A percentile compares a stretch with the other conserved stretches of the same genome.
Conservation (phyloP, 1,140 invertebrate species). For the Calycopis cecrops region DNA sequence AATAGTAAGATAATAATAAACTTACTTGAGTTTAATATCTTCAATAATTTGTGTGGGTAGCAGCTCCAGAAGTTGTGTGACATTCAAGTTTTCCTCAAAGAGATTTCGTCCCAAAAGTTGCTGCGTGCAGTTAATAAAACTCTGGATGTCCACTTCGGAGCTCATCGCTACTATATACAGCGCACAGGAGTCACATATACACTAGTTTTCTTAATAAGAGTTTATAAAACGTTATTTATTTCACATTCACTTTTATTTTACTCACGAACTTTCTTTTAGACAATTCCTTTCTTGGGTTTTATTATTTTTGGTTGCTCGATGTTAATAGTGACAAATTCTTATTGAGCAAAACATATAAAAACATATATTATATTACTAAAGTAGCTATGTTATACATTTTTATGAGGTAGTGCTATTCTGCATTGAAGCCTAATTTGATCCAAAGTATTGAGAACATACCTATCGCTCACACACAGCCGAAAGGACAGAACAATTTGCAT, state of each 20-base stretch:
- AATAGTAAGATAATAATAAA: constrained; percentile 21
- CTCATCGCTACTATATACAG: constrained; percentile 36
- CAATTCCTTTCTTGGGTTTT: too few relatives aligned
- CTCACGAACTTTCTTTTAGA: too few relatives aligned
- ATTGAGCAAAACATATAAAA: too few relatives aligned
- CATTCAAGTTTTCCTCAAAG: constrained; percentile 49
- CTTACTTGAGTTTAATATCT: constrained; percentile 62
- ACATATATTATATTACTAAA: too few relatives aligned
- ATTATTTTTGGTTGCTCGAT: too few relatives aligned
- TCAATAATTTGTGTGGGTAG: constrained; percentile 50
- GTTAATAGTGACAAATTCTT: too few relatives aligned
- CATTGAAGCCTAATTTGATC: too few relatives aligned
- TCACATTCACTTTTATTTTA: not conserved
- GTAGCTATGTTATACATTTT: too few relatives aligned
- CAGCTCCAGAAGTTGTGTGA: constrained; percentile 54
- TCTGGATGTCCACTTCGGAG: constrained; percentile 56
- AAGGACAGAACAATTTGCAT: too few relatives aligned
- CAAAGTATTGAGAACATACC: too few relatives aligned
- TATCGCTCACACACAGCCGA: too few relatives aligned
- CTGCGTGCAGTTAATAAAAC: constrained; percentile 60
- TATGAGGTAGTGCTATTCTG: too few relatives aligned
- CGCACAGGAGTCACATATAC: not conserved
- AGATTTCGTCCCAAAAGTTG: constrained; percentile 46
- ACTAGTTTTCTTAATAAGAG: constrained; percentile 1
- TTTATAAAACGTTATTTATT: constrained; percentile 10